Percentiles rank a stretch among this genome's conserved stretches.
These are phyloP conservation scores for Drosophila anomalata DNA, from an alignment of 2,888 invertebrate genomes.

Conservation along the genomic window DNA sequence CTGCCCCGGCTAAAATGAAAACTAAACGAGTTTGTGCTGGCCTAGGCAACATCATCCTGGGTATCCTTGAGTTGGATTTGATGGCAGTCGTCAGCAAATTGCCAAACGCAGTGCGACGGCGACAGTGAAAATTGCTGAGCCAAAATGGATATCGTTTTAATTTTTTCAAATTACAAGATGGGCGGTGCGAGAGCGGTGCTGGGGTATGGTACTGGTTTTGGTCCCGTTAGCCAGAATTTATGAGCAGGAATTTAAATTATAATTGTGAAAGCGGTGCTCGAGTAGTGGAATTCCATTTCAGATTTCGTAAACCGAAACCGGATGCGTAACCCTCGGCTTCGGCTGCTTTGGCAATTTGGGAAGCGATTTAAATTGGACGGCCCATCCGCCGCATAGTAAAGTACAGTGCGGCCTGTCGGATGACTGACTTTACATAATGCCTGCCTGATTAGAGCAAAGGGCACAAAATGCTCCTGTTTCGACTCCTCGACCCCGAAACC, in stretches of 20 bases:
- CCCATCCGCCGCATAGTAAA: conserved; percentile 53
- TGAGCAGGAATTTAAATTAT: conserved; percentile 39
- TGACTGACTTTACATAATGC: conserved; percentile 72
- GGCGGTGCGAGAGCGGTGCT: neutral
- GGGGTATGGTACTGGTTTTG: neutral
- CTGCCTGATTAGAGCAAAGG: conserved; percentile 66
- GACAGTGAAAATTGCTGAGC: conserved; percentile 68
- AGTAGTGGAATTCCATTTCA: conserved; percentile 27
- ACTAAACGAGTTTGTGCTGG: conserved; percentile 72
- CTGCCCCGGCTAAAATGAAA: conserved; percentile 62
- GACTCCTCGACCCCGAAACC: neutral
- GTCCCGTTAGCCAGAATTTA: conserved; percentile 36
- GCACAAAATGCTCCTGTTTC: conserved; percentile 2
- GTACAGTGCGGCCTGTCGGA: conserved; percentile 46
- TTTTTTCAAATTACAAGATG: conserved; percentile 56
- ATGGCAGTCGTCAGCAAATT: conserved; percentile 74
- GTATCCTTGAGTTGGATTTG: conserved; percentile 43
- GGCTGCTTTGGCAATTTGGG: conserved; percentile 58
- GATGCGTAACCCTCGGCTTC: conserved; percentile 30
- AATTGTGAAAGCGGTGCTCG: conserved; percentile 25
- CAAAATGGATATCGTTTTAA: conserved; percentile 77
- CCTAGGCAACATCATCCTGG: conserved; percentile 41
- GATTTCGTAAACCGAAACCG: conserved; percentile 13
- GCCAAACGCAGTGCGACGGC: conserved; percentile 65
- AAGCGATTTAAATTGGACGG: conserved; percentile 56